Conservation (phyloP, 2,888 invertebrate species). For the Stegana nigrithorax region DNA sequence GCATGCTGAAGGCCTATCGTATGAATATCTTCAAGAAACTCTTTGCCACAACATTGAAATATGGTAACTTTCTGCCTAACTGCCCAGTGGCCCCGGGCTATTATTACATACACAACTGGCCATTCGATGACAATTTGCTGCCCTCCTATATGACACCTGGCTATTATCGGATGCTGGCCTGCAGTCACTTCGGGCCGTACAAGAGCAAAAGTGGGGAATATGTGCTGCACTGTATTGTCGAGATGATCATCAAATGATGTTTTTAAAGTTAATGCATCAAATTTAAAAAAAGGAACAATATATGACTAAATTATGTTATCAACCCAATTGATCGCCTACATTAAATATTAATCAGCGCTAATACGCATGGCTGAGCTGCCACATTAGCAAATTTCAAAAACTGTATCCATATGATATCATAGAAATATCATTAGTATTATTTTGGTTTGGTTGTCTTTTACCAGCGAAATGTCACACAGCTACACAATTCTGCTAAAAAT, state of each 20-base stretch:
- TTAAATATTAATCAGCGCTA: too few relatives aligned
- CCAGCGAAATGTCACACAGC: too few relatives aligned
- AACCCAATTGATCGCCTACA: too few relatives aligned
- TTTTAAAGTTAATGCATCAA: neutral
- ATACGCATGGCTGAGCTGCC: too few relatives aligned
- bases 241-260: neutral
- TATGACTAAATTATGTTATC: neutral
- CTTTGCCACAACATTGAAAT: slow-evolving; percentile 35
- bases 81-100: slow-evolving; percentile 40
- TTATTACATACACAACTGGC: slow-evolving; percentile 39
- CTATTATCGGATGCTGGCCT: slow-evolving; percentile 29
- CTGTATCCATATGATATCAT: too few relatives aligned
- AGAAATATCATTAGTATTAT: too few relatives aligned
- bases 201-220: neutral
- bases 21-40: slow-evolving; percentile 40
- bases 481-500: too few relatives aligned
- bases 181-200: neutral
- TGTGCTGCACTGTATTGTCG: neutral
- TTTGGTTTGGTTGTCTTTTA: too few relatives aligned
- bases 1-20: slow-evolving; percentile 30
- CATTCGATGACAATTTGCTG: slow-evolving; percentile 27
- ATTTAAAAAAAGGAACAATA: neutral
- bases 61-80: slow-evolving; percentile 40
- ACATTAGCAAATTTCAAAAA: too few relatives aligned
- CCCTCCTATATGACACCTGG: slow-evolving; percentile 40